A percentile compares a stretch with the other conserved stretches of the same genome.
Evolutionary conservation across 1,140 invertebrate genomes (phyloP).

Genomic region (Bilobella aurantiaca): DNA sequence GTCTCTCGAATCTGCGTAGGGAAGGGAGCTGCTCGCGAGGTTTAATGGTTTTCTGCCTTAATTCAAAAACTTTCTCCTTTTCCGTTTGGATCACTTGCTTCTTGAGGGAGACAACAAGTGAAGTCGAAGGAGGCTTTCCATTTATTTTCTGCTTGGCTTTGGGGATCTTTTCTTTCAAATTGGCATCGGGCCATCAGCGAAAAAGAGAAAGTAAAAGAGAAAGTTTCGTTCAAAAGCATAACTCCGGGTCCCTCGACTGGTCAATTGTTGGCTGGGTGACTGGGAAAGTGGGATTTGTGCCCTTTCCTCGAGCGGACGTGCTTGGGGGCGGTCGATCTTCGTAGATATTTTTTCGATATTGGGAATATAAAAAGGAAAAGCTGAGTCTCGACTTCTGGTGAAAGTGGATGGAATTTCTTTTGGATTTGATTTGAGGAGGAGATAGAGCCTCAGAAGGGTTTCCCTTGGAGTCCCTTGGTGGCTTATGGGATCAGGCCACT

Average conservation of each 20-base stretch:
- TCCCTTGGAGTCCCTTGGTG: background rate
- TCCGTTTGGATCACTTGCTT: background rate
- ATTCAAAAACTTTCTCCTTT: background rate
- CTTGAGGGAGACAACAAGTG: constrained; percentile 5
- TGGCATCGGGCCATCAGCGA: background rate
- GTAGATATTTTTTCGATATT: no score
- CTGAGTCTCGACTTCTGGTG: background rate
- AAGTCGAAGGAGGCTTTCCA: background rate
- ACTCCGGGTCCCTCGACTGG: background rate
- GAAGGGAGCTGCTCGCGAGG: background rate
- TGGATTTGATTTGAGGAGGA: background rate
- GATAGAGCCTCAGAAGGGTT: constrained; percentile 1
- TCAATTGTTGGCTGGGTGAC: background rate
- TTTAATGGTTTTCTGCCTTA: background rate
- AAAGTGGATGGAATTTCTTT: background rate
- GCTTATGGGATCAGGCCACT: background rate
- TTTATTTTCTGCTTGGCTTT: background rate
- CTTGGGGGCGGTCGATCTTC: no score
- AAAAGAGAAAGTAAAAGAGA: no score
- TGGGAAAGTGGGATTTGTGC: no score
- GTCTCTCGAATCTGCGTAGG: no score
- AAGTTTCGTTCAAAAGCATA: constrained; percentile 6
- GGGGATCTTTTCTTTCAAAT: background rate
- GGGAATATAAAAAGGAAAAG: constrained; percentile 2
- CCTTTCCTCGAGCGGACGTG: no score